Conservation (phyloP, 2,113 vertebrate species). For the Tangachromis dhanisi region DNA sequence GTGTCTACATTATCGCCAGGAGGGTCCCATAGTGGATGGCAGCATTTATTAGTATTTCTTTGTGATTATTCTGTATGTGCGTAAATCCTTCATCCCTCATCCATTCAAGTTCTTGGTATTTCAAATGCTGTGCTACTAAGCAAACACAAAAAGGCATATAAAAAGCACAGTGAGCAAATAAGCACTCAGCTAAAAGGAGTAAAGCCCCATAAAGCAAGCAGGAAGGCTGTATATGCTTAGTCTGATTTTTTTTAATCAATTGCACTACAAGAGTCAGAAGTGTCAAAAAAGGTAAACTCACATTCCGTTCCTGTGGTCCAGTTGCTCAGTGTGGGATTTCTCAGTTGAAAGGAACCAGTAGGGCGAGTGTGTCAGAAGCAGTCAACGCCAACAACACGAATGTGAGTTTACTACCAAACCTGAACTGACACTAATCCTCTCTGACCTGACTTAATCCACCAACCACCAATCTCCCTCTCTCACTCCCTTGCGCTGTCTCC, state of each 20-base stretch:
- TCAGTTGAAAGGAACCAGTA: neutral
- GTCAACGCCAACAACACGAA: constrained; percentile 22
- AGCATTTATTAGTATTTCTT: neutral
- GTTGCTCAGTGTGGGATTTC: neutral
- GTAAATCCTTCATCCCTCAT: neutral
- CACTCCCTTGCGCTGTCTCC: neutral
- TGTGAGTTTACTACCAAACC: constrained; percentile 48
- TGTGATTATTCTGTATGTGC: neutral
- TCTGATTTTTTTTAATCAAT: neutral
- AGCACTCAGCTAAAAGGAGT: neutral
- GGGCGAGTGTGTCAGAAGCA: neutral
- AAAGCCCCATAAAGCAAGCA: neutral
- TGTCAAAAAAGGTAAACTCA: neutral
- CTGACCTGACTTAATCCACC: constrained; percentile 57
- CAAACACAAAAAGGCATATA: neutral
- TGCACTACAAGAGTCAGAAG: neutral
- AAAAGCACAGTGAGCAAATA: neutral
- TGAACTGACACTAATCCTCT: constrained; percentile 59
- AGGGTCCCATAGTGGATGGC: neutral
- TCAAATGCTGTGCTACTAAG: neutral
- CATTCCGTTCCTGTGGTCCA: neutral
- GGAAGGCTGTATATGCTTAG: neutral
- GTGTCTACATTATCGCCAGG: neutral
- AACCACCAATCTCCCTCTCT: neutral
- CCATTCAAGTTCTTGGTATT: neutral